Evolutionary conservation across 2,797 vertebrate genomes (phyloP).

Genomic region (Bradypodion pumilum): DNA sequence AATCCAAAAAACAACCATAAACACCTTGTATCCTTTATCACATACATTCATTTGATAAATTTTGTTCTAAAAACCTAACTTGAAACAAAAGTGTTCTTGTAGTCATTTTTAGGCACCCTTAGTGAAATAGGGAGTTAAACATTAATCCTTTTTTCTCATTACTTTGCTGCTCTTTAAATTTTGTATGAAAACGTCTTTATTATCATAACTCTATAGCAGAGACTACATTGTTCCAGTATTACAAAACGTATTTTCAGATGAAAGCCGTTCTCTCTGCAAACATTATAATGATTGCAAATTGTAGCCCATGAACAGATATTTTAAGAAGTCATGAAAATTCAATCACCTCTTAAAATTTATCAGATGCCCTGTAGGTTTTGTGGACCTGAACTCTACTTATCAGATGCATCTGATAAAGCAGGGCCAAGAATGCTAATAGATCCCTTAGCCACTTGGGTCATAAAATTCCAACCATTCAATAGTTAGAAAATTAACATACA

Average conservation of each 20-base stretch:
- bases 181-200: slow-evolving; percentile 11
- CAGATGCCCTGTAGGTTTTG: background rate
- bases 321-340: background rate
- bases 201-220: slow-evolving; percentile 27
- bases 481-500: background rate
- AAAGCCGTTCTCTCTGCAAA: slow-evolving; percentile 17
- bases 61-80: background rate
- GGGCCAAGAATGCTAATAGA: background rate
- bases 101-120: background rate
- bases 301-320: background rate
- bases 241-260: slow-evolving; percentile 26
- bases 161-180: background rate
- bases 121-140: slow-evolving; percentile 34
- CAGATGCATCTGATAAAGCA: background rate
- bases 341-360: background rate
- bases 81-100: background rate
- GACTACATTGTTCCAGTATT: slow-evolving; percentile 4
- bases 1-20: background rate
- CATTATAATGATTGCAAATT: slow-evolving; percentile 16
- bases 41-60: slow-evolving; percentile 13
- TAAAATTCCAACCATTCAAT: background rate
- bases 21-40: background rate
- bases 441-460: background rate
- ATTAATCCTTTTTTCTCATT: slow-evolving; percentile 4
- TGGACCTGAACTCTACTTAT: background rate